Conservation (phyloP, 2,113 vertebrate genomes). For the Trinectes maculatus region DNA sequence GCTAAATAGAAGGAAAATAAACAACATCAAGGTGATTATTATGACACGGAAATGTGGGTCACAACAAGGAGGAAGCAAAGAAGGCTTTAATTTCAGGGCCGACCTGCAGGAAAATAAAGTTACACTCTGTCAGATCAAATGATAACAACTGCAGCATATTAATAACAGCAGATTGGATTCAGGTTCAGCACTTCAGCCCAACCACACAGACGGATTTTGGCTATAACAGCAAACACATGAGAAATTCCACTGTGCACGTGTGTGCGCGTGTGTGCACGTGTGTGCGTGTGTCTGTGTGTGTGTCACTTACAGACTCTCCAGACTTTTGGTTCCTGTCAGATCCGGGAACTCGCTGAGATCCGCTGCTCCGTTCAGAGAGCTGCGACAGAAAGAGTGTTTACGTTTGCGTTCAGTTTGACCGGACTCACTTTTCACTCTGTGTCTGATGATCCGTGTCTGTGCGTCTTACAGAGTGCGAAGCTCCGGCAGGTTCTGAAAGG, state of each 20-base stretch:
- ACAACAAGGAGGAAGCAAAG: conserved; percentile 35
- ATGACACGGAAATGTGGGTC: conserved; percentile 46
- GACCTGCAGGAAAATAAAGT: conserved; percentile 45
- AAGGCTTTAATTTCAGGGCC: conserved; percentile 31
- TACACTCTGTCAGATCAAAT: conserved; percentile 37
- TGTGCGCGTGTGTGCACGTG: neutral
- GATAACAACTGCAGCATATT: conserved; percentile 43
- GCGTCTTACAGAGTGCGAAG: conserved; percentile 77
- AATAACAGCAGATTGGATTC: no score
- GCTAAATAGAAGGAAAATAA: conserved; percentile 61
- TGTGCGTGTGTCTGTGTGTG: conserved; percentile 34
- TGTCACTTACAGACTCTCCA: conserved; percentile 92
- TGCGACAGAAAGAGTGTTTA: conserved; percentile 64
- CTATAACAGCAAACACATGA: no score
- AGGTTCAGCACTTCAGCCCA: no score
- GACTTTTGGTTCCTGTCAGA: conserved; percentile 89
- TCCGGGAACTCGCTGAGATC: conserved; percentile 93
- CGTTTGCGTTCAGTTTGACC: no score
- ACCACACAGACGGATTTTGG: no score
- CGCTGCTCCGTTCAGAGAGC: conserved; percentile 92
- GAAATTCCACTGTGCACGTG: no score
- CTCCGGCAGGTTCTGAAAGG: conserved; percentile 93
- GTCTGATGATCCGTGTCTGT: no score
- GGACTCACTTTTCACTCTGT: no score
- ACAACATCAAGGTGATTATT: conserved; percentile 54